These are phyloP conservation scores for Apamea monoglypha DNA, from an alignment of 2,888 invertebrate species.

Conservation along the genomic window DNA sequence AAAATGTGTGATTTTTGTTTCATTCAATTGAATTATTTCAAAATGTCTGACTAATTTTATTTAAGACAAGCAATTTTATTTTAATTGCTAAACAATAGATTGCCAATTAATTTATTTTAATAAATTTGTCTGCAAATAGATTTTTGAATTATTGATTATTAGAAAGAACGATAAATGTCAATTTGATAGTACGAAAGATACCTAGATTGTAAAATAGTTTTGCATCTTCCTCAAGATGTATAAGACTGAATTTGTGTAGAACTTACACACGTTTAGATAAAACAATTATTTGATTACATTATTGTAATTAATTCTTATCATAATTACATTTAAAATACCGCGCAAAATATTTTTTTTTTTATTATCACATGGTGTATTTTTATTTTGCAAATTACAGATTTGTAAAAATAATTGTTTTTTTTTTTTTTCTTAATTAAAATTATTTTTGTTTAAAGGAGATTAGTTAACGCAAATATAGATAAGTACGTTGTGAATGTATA, in stretches of 20 bases:
- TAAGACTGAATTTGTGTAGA: slow-evolving; percentile 82
- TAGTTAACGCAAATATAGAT: slow-evolving; percentile 60
- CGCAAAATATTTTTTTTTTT: background rate
- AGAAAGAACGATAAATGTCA: slow-evolving; percentile 71
- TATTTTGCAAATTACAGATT: slow-evolving; percentile 26
- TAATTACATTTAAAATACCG: slow-evolving; percentile 1
- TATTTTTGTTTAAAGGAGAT: slow-evolving; percentile 51
- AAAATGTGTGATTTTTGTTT: slow-evolving; percentile 21
- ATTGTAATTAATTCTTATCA: slow-evolving; percentile 53
- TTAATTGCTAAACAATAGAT: background rate
- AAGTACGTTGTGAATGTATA: slow-evolving; percentile 69
- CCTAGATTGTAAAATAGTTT: slow-evolving; percentile 68
- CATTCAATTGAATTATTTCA: slow-evolving; percentile 34
- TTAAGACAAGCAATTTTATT: slow-evolving; percentile 26
- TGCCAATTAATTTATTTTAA: slow-evolving; percentile 22
- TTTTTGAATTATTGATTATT: slow-evolving; percentile 50
- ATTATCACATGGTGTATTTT: background rate
- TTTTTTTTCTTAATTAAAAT: too few species aligned
- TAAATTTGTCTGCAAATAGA: slow-evolving; percentile 18
- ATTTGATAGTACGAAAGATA: slow-evolving; percentile 71
- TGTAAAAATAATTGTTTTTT: background rate
- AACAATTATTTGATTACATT: slow-evolving; percentile 52
- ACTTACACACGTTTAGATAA: slow-evolving; percentile 67
- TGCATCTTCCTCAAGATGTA: slow-evolving; percentile 77
- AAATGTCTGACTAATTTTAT: background rate